Base-by-base conservation (phyloP, 2,888 invertebrate genomes). In the Chouioia cunea region DNA sequence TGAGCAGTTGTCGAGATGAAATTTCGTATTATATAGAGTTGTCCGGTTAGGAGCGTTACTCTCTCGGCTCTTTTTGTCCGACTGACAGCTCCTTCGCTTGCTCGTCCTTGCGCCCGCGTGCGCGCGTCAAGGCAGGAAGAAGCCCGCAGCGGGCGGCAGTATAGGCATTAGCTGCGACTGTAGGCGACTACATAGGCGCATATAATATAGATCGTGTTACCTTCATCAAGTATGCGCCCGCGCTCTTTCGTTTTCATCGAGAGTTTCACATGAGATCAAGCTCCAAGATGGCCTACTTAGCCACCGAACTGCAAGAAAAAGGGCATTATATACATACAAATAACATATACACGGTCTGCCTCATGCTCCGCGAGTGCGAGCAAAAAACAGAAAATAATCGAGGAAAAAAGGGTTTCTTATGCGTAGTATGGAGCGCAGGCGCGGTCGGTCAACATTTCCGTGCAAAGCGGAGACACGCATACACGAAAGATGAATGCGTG, bases 211-310 rank as follows among this genome's bases (percentile, higher is more conserved):
- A 68, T 68, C 68, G 64, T 23, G 27, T 72, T 72, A 72, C 71
- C 68, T 56, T 71, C 65, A 66, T 71, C 65, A 56, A 62, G 62
- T 66, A 66, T 71, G 71, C 62, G 64, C 62, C 20, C 65, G 60
- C 20, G 8, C 53, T 6, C 46, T 10, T 22, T 4, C 22, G 16
- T 20, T 27, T 27, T 15, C 22, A 6, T n/a, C 36, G n/a, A 27
- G 16, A 53, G 64, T 64, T 54, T 54, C 56, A 43, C 56, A 65
- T 43, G 46, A 81, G 81, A 81, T 79, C 76, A 77, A 79, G 80
- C 77, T 78, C 76, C 78, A 81, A 78, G 82, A 82, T 83, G 82
- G 79, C 83, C 83, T 82, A 82, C 76, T 80, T 83, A 80, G 69
- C 75, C 80, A 80, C 36, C 79, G 78, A 74, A 76, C 80, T 50